Base-by-base conservation (phyloP, 37 sponge, comb jelly and placozoan species). In the Crambe crambe region DNA sequence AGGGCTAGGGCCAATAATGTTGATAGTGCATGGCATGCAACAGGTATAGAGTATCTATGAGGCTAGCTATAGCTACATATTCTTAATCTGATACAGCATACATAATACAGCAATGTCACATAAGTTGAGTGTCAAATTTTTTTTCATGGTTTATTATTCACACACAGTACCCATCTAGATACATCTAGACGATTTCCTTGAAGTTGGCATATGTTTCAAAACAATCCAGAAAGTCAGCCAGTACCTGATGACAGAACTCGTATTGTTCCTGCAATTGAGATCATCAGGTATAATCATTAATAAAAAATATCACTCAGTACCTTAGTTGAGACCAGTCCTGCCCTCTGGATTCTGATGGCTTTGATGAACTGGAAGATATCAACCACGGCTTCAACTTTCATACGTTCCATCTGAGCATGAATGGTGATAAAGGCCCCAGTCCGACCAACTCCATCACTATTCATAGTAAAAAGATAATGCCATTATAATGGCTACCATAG, bases 331-430 rank as follows among this genome's bases (percentile, higher is more conserved):
- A 92, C 84, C 27, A 92, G 74, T 26, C 84, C 67, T 34, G 75
- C 31, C 51, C 88, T 30, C 39, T 80, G 83, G 38, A 83, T 35
- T 1, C 92, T 72, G 35, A 79, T 54, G 1, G 67, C 30, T 70
- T 87, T 92, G 68, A 87, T 68, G 74, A 70, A 67, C 39, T 87
- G 83, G 85, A 92, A 92, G 77, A 87, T 9, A 58, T 92, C 89
- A 23, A 84, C 74, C 23, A 73, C 42, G 29, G 85, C 89, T 56
- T 92, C 92, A 8, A 76, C 72, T 59, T 92, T 92, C 70, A 92
- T 43, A 3, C 88, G 63, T 77, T 92, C 92, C 74, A 88, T 63
- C 54, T 83, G 81, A 41, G 84, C 60, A 51, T 82, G 68, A 0
- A 92, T 80, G 43, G 58, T 38, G 40, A 76, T 67, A 56, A 88